Base-by-base conservation (phyloP, 2,797 vertebrate species). In the Sciurus carolinensis region DNA sequence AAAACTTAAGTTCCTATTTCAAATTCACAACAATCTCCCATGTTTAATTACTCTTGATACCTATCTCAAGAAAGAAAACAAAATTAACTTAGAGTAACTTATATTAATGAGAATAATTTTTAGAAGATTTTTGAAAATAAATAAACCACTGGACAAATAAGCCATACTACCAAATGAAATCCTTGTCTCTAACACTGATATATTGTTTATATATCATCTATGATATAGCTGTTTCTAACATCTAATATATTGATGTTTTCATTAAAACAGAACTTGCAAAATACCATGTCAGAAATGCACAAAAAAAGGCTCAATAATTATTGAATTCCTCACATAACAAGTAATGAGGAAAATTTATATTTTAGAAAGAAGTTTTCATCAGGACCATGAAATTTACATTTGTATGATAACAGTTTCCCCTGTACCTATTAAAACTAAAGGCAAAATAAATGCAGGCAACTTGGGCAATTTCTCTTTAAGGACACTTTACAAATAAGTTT, bases 181-280 rank as follows among this genome's bases (percentile, higher is more conserved):
- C 28, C n/a, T 88, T 90, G 7, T 72, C 87, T 81, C 8, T 84
- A 85, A 87, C 36, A 59, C 18, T 62, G 30, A 90, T 28, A 30
- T 80, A 62, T 11, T 22, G 4, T 47, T 47, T 47, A 47, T 47
- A 47, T 47, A 47, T 47, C 44, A 47, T 47, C 9, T 47, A 47
- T 47, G 44, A 47, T 47, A 47, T 47, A 47, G 44, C 4, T 47
- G 44, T 47, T 47, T 47, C 44, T 47, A 47, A 47, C 44, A 47
- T 47, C 44, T 47, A 47, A 90, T 28, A 30, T 80, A 62, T 11
- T 22, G 4, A 66, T 3, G 15, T 66, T 88, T 95, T 82, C 28
- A 83, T 86, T 87, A 90, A 90, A 85, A 86, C n/a, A 81, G 50
- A 24, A 80, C 54, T 82, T 83, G 42, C 64, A 92, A 93, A 96